A percentile compares a stretch with the other conserved stretches of the same genome.
Evolutionary conservation across 2,888 invertebrate species (phyloP).

Genomic region (Melolontha melolontha): DNA sequence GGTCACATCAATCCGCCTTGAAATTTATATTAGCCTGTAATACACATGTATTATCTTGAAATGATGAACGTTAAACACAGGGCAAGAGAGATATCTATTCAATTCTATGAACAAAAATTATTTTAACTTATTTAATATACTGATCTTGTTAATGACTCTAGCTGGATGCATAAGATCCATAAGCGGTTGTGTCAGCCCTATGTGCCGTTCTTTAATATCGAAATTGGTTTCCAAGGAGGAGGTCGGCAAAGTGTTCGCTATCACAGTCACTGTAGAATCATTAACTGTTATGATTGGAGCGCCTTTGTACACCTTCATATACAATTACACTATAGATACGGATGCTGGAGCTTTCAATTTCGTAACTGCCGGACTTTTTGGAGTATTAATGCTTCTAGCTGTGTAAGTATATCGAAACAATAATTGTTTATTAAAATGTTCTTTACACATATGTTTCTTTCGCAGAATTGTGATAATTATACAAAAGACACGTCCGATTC

Average conservation of each 20-base stretch:
- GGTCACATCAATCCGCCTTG: too few species aligned
- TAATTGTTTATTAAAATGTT: too few species aligned
- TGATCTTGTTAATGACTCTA: constrained; percentile 44
- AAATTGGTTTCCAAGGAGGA: constrained; percentile 73
- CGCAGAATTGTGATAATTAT: too few species aligned
- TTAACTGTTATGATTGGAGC: constrained; percentile 72
- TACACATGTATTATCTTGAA: too few species aligned
- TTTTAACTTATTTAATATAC: too few species aligned
- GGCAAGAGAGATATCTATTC: too few species aligned
- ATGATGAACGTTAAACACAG: too few species aligned
- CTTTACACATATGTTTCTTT: too few species aligned
- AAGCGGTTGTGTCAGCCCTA: constrained; percentile 69
- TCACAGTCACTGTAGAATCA: constrained; percentile 76
- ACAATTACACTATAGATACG: constrained; percentile 69
- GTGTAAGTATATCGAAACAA: constrained; percentile 65
- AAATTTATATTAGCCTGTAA: too few species aligned
- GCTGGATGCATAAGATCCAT: constrained; percentile 67
- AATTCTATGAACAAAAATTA: too few species aligned
- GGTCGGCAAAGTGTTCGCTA: constrained; percentile 73
- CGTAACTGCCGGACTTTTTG: constrained; percentile 67
- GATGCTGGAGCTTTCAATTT: constrained; percentile 73
- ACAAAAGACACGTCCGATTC: too few species aligned
- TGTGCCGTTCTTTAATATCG: constrained; percentile 72
- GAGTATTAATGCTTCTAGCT: constrained; percentile 65
- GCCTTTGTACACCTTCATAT: constrained; percentile 74